Evolutionary conservation across 2,113 vertebrate genomes (phyloP), one percentile per base, ranked within the genome.

Genomic region (Pluvialis apricaria): DNA sequence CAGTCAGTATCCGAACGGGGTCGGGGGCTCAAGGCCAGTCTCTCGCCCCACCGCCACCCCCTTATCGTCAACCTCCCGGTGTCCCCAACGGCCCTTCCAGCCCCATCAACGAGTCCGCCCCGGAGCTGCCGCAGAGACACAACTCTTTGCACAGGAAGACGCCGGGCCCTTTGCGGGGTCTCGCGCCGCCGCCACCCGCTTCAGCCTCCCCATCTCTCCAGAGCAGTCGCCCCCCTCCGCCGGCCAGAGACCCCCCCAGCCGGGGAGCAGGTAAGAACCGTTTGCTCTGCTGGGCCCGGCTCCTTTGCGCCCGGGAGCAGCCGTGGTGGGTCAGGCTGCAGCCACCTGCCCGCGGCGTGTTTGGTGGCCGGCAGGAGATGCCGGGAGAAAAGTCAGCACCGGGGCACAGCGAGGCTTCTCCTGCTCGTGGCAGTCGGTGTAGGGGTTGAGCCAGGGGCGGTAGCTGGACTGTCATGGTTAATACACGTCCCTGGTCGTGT

Each of bases 91-190:
- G 99, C 76, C 99, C 99, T 28, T 98, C 98, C 69, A 98, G 98
- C 88, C 98, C 98, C n/a, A 96, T 97, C 14, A 95, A 92, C 1
- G 99, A 99, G 55, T 97, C 97, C 0, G 99, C 99, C 57, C 99
- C 99, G 1, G 98, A 99, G 98, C 98, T 99, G 81, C 99, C 99
- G 5, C 99, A 99, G 98, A 98, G 99, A 97, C 98, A 99, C 97
- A 99, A 99, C 97, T 99, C 99, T 44, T 98, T 99, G 97, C 99
- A 99, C 97, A 99, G 99, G 96, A 98, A 98, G 94, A 97, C 98
- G 0, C 93, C 97, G 0, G 98, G 97, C 38, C 96, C 97, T 1
- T 72, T 97, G 81, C 96, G 98, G 97, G 98, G 98, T 72, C 95
- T 98, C 15, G 98, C 98, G 1, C 98, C 98, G 2, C 98, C 96